Evolutionary conservation across 2,888 invertebrate species (phyloP), one percentile per base, ranked within the genome.

Genomic region (Cryptophagus acutangulus): DNA sequence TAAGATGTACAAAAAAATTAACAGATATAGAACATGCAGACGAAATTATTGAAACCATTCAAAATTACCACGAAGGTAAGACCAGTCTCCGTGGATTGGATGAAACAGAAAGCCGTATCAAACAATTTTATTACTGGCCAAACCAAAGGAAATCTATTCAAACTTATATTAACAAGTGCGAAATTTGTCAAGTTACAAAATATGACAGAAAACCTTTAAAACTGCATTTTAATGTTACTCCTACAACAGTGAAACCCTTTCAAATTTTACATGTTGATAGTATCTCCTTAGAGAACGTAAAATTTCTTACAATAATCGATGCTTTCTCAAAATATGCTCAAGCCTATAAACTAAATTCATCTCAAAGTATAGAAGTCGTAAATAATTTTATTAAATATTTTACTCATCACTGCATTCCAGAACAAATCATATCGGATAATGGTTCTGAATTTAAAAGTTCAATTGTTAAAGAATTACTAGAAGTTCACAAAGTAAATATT

Each of bases 231-330:
- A 36, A 47, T 28, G 10, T 45, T 26, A 50, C 47, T 2, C 41
- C 45, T 14, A 49, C 49, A 9, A 36, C 49, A 5, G 36, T 33
- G 6, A 38, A 46, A 42, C 52, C 52, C 9, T 40, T 51, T 10
- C 48, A 54, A 43, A 50, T 43, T 3, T 18, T 50, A 9, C 51
- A 51, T 18, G 34, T 47, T 4, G 45, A 52, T 26, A 43, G 28
- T 28, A 39, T 30, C 31, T 14, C 39, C 34, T 48, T 20, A 20
- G 24, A 20, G n/a, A 20, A 8, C 24, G n/a, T 8, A 20, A 8
- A 8, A 8, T 20, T 43, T 30, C 30, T 48, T 8, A 43, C 49
- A 8, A 37, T 51, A 15, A 31, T 43, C 2, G 48, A 51, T 33
- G n/a, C 24, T n/a, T 46, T 49, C 26, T 49, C 48, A 6, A 44